These are phyloP conservation scores for Coelopa frigida DNA, from an alignment of 1,140 invertebrate genomes.

Conservation along the genomic window DNA sequence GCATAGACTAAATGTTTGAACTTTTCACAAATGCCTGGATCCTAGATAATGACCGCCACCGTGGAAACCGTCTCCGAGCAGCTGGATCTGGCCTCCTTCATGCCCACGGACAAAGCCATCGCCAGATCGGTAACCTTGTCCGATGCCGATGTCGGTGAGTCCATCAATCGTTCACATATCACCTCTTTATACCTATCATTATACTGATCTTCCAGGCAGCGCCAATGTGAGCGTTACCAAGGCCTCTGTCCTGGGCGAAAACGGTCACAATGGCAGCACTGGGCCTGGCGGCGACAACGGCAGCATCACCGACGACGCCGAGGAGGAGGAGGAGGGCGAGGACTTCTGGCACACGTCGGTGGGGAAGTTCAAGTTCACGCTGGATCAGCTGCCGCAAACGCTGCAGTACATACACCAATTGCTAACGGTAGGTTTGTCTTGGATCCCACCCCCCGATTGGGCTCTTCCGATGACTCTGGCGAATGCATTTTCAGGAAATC, in stretches of 20 bases:
- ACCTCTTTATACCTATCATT: background rate
- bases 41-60: conserved; percentile 79
- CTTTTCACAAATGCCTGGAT: conserved; percentile 3
- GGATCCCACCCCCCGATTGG: too few species aligned
- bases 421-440: conserved; percentile 69
- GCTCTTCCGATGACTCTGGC: too few species aligned
- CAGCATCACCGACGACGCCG: conserved; percentile 55
- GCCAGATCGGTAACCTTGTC: conserved; percentile 83
- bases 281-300: conserved; percentile 48
- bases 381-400: conserved; percentile 87
- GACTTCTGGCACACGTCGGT: conserved; percentile 88
- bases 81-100: conserved; percentile 69
- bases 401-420: conserved; percentile 88
- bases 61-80: conserved; percentile 88
- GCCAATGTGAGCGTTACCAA: conserved; percentile 41
- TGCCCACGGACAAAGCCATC: conserved; percentile 75
- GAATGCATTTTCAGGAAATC: conserved; percentile 57
- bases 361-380: conserved; percentile 83
- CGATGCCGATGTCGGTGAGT: conserved; percentile 73
- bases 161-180: background rate
- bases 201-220: conserved; percentile 17
- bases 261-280: conserved; percentile 30
- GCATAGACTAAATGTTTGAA: too few species aligned
- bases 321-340: conserved; percentile 63
- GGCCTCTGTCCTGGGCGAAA: conserved; percentile 49